Base-by-base conservation (phyloP, 2,113 vertebrate species). In the Upupa epops region DNA sequence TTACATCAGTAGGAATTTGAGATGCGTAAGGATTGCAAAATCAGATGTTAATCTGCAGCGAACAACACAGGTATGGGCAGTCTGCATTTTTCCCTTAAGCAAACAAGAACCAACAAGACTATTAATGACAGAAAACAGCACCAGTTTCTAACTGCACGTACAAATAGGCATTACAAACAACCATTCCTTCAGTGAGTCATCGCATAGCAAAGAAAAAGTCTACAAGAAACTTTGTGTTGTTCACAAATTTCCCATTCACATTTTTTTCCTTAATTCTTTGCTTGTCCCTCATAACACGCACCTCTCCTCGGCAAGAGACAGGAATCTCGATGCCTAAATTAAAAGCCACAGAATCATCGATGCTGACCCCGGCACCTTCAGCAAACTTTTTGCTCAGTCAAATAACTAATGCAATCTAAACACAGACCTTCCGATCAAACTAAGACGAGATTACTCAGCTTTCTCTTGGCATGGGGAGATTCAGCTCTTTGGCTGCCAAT, bases 91-190 rank as follows among this genome's bases (percentile, higher is more conserved):
- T 96, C 84, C 94, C 91, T 73, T 91, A 89, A 89, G 93, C 94
- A 96, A 97, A 96, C 94, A 95, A 97, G 97, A 88, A 92, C 69
- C 87, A 94, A 94, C 95, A 86, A 94, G 94, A 94, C 93, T 88
- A 68, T 70, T 95, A 94, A 93, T 59, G 84, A 90, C 66, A 95
- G 93, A 96, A 93, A 96, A 75, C 87, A 91, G 93, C 70, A 34
- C 59, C 56, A 46, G 76, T 68, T 95, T 91, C 86, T 94, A 93
- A 94, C 91, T 96, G 92, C 94, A 91, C 60, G 28, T 91, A 95
- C 89, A 93, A 96, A 95, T 71, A 95, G 60, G 76, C 61, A 84
- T 69, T 74, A 88, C 94, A 95, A 87, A 31, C 65, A 84, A 78
- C 49, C 13, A 86, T 45, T 81, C 90, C 87, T 71, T 60, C 92